phyloP scores from a whole-genome alignment of 2,888 invertebrate species.

The Drosophila borborema region DNA sequence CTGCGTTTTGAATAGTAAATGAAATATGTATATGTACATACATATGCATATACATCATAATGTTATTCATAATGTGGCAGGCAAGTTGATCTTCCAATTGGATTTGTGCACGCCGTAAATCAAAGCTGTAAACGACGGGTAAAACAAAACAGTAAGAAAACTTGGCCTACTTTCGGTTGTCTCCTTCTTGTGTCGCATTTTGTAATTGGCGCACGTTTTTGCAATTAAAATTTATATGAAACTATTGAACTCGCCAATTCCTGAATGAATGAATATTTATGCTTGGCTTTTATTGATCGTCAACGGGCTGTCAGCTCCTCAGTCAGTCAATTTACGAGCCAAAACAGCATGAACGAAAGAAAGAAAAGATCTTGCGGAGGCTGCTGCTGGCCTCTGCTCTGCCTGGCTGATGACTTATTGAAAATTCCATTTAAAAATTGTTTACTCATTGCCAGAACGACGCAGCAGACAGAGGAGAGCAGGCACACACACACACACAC shows the following conservation, averaged over 20 bases:
- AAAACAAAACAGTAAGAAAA: conserved; percentile 15
- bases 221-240: conserved; percentile 82
- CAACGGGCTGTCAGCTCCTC: conserved; percentile 42
- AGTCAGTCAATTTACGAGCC: conserved; percentile 47
- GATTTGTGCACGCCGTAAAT: conserved; percentile 54
- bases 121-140: conserved; percentile 39
- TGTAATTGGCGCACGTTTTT: conserved; percentile 70
- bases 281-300: conserved; percentile 40
- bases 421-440: conserved; percentile 79
- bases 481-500: conserved; percentile 10
- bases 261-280: conserved; percentile 67
- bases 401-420: conserved; percentile 77
- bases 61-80: conserved; percentile 15
- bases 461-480: conserved; percentile 46
- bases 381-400: conserved; percentile 13
- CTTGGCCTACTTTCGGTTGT: conserved; percentile 64
- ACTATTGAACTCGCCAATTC: conserved; percentile 70
- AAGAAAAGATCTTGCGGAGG: conserved; percentile 30
- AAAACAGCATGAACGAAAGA: conserved; percentile 10
- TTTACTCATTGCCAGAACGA: conserved; percentile 79
- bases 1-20: conserved; percentile 3
- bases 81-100: conserved; percentile 27
- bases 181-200: conserved; percentile 15
- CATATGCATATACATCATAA: not conserved
- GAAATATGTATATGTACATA: no score